phyloP scores from a whole-genome alignment of 2,113 vertebrate species.

The Malurus melanocephalus region DNA sequence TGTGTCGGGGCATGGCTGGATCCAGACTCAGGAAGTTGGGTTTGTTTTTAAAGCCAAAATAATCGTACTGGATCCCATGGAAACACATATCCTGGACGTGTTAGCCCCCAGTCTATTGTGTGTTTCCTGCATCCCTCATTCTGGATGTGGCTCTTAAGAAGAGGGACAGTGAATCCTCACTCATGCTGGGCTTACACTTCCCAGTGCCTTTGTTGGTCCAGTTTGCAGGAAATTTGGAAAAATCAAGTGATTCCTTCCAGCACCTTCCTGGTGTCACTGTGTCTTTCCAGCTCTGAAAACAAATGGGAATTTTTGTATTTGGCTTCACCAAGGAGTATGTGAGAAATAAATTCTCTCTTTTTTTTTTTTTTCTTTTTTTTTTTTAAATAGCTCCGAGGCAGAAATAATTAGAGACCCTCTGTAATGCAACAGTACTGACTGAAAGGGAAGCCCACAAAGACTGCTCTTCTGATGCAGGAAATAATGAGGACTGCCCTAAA shows the following conservation, averaged over 20 bases:
- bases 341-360: background rate
- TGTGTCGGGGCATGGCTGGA: background rate
- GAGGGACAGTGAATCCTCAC: background rate
- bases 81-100: background rate
- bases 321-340: background rate
- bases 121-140: background rate
- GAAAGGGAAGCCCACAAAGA: background rate
- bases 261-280: background rate
- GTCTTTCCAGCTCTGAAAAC: background rate
- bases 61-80: background rate
- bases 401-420: background rate
- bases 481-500: constrained; percentile 42
- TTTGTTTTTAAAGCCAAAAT: background rate
- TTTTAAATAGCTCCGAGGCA: background rate
- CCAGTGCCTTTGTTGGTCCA: fast-evolving
- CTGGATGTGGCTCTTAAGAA: background rate
- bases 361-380: background rate
- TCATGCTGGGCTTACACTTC: fast-evolving
- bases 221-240: background rate
- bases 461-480: constrained; percentile 8
- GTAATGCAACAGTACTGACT: background rate
- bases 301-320: background rate
- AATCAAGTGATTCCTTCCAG: background rate
- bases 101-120: background rate
- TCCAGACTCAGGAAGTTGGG: background rate